Evolutionary conservation across 2,797 vertebrate species (phyloP), one percentile per base, ranked within the genome.

Genomic region (Paratrypauchen microcephalus): DNA sequence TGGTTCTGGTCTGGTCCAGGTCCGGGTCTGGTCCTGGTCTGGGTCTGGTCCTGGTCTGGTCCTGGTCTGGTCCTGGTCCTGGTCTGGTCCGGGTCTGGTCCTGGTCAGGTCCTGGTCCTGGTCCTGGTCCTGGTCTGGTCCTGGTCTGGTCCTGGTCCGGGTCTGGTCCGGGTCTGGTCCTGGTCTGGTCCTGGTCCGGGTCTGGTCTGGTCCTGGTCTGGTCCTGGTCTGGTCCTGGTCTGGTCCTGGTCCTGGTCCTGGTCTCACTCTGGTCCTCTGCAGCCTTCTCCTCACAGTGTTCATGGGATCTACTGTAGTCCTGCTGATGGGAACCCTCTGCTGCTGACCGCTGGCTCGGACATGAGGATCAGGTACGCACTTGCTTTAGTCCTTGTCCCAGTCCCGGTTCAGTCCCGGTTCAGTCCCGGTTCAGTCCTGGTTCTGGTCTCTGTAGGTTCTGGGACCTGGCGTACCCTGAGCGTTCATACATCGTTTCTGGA

Each of bases 351-450:
- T 54, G 97, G 97, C 26, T 99, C 97, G 0, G 97, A 99, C 90
- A 99, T 98, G 97, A 97, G 97, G 90, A 97, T 99, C 91, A 97
- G 97, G 97, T 99, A 87, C n/a, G 75, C 97, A 99, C 87, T 71
- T 32, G 30, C 30, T 32, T 4, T 32, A 30, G 28, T 30, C 28
- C 28, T 2, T 1, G 24, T 26, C 24, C 24, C 8, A 57, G 55
- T 13, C 24, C 21, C 23, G 52, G 16, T n/a, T 50, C 12, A 18
- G 58, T 60, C 36, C 59, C 23, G 30, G 28, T 36, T 9, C 30
- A 12, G 9, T 58, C 16, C 16, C 3, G 26, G 7, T 23, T 13
- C 39, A 6, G n/a, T 9, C 6, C 13, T 68, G 41, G 12, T n/a
- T 24, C 55, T 54, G 30, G 16, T 39, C 30, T 32, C 26, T 5